Percentiles rank a stretch among this genome's conserved stretches.
These are phyloP conservation scores for Ceratosolen solmsi DNA, from an alignment of 1,140 invertebrate species.

Conservation along the genomic window DNA sequence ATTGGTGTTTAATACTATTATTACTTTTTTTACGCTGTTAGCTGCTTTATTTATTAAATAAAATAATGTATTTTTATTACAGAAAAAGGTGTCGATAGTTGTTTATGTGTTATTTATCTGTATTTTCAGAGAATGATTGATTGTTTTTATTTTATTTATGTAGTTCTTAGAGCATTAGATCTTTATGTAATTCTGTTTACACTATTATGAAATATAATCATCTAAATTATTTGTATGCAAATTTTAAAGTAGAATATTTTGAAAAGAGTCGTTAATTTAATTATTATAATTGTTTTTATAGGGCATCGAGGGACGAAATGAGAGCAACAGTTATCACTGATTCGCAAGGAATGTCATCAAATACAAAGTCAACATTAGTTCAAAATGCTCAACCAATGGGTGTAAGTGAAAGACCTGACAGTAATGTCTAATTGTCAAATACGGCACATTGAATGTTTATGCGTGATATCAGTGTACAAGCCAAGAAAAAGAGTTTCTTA, in stretches of 20 bases:
- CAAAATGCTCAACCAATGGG: constrained; percentile 84
- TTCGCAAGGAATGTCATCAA: constrained; percentile 64
- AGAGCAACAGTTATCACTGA: constrained; percentile 76
- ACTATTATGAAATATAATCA: background rate
- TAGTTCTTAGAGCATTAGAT: constrained; percentile 32
- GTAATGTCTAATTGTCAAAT: constrained; percentile 75
- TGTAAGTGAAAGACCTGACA: constrained; percentile 80
- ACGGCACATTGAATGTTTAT: constrained; percentile 51
- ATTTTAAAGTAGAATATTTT: background rate
- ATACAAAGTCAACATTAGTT: constrained; percentile 80
- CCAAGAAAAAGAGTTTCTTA: constrained; percentile 50
- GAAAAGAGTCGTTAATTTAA: background rate
- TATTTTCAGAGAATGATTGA: constrained; percentile 34
- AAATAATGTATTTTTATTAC: constrained; percentile 27
- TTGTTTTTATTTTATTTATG: constrained; percentile 27
- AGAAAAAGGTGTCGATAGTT: constrained; percentile 34
- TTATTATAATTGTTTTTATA: constrained; percentile 64
- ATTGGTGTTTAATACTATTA: background rate
- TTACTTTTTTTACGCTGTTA: background rate
- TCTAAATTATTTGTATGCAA: background rate
- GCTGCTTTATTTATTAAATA: constrained; percentile 9
- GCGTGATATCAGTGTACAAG: constrained; percentile 47
- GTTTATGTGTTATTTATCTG: constrained; percentile 26
- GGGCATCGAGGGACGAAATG: constrained; percentile 85
- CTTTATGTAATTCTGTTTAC: constrained; percentile 15